phyloP scores from a whole-genome alignment of 2,113 vertebrate species.

The Stigmatopora nigra region DNA sequence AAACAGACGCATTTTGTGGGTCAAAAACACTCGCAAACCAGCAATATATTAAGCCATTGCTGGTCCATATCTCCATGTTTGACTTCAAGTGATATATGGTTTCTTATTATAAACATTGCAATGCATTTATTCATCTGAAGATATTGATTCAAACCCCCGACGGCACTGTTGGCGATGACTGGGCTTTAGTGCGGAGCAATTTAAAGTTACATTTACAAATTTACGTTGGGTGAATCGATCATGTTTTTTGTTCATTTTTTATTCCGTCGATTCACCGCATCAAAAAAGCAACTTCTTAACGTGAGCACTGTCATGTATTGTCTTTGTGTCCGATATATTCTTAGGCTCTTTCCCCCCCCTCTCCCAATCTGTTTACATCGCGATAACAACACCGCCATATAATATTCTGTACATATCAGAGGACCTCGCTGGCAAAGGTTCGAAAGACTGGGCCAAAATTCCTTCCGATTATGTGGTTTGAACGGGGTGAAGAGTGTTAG shows the following conservation, averaged over 20 bases:
- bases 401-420: slow-evolving; percentile 69
- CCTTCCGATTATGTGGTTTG: slow-evolving; percentile 54
- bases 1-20: no score
- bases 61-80: background rate
- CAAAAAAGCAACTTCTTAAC: slow-evolving; percentile 4
- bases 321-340: slow-evolving; percentile 9
- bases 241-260: background rate
- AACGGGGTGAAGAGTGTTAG: slow-evolving; percentile 63
- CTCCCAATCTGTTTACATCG: slow-evolving; percentile 20
- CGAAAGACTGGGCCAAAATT: slow-evolving; percentile 61
- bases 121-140: slow-evolving; percentile 25
- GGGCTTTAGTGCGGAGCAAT: slow-evolving; percentile 10
- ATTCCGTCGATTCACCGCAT: slow-evolving; percentile 30
- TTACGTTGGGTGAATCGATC: slow-evolving; percentile 1
- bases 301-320: slow-evolving; percentile 15
- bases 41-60: background rate
- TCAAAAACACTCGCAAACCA: background rate
- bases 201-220: slow-evolving; percentile 19
- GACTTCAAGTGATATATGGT: background rate
- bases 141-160: slow-evolving; percentile 25
- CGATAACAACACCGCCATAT: slow-evolving; percentile 26
- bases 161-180: slow-evolving; percentile 33
- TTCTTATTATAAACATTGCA: background rate
- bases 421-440: slow-evolving; percentile 61
- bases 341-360: slow-evolving; percentile 22